phyloP scores from a whole-genome alignment of 2,888 invertebrate species.

The Drosophila melanocephala region DNA sequence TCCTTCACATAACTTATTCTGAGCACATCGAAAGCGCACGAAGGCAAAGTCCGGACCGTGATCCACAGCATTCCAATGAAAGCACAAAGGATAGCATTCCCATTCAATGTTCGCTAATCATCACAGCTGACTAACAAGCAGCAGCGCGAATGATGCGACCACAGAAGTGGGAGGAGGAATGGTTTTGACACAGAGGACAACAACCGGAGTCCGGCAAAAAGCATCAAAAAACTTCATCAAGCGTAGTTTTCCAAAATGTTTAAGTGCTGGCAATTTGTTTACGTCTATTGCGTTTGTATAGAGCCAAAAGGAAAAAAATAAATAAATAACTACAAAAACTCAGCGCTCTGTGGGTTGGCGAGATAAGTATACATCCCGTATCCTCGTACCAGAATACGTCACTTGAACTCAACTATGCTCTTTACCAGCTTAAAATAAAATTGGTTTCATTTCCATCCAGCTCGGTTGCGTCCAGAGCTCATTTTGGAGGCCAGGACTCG shows the following conservation, averaged over 20 bases:
- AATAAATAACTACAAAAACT: constrained; percentile 23
- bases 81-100: constrained; percentile 12
- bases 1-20: constrained; percentile 48
- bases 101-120: constrained; percentile 62
- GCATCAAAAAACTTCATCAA: constrained; percentile 67
- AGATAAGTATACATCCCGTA: constrained; percentile 67
- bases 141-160: constrained; percentile 18
- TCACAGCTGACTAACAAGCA: constrained; percentile 64
- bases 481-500: constrained; percentile 36
- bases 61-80: constrained; percentile 22
- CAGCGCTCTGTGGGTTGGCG: constrained; percentile 20
- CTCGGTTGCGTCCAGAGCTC: constrained; percentile 47
- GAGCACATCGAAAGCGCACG: constrained; percentile 10
- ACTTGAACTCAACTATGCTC: constrained; percentile 75
- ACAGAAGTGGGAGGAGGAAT: neutral
- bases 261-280: constrained; percentile 76
- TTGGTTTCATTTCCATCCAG: constrained; percentile 67
- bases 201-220: constrained; percentile 22
- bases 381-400: constrained; percentile 32
- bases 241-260: constrained; percentile 73
- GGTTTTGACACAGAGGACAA: constrained; percentile 10
- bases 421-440: constrained; percentile 74
- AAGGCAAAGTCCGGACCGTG: constrained; percentile 18
- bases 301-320: constrained; percentile 15
- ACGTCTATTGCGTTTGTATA: constrained; percentile 61